Evolutionary conservation across 2,888 invertebrate genomes (phyloP).

Genomic region (Trissonchulus latispiculum): DNA sequence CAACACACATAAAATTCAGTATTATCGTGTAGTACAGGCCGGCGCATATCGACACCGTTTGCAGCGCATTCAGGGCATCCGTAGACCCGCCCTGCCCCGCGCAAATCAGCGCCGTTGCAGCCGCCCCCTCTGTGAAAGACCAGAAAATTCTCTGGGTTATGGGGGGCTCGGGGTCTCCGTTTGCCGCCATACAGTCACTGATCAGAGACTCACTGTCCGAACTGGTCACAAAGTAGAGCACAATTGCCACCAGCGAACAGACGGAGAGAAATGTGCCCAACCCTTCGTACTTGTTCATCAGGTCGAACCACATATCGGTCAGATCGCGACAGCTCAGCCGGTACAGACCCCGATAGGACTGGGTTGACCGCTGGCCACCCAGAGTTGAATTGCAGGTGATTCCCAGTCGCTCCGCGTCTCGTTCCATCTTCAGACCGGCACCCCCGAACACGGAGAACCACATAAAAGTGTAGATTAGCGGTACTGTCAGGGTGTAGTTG

Average conservation of each 20-base stretch:
- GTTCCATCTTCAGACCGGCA: constrained; percentile 11
- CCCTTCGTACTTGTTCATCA: neutral
- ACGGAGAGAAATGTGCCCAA: neutral
- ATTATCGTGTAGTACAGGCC: constrained; percentile 11
- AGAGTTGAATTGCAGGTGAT: neutral
- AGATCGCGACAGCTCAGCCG: neutral
- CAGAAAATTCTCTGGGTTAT: constrained; percentile 7
- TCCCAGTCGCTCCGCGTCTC: neutral
- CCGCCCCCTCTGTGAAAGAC: constrained; percentile 12
- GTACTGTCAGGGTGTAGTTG: constrained; percentile 10
- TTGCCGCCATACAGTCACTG: constrained; percentile 9
- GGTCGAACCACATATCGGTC: constrained; percentile 6
- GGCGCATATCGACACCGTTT: neutral
- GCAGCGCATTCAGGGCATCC: neutral
- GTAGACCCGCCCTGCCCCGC: neutral
- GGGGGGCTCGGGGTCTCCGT: constrained; percentile 16
- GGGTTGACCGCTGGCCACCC: neutral
- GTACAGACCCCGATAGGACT: neutral
- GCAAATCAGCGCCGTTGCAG: neutral
- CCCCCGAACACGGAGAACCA: constrained; percentile 18
- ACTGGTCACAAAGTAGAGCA: constrained; percentile 2
- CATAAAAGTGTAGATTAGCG: constrained; percentile 5
- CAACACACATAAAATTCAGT: constrained; percentile 12
- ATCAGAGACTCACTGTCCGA: constrained; percentile 4
- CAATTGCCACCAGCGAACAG: neutral